Evolutionary conservation across 2,888 invertebrate genomes (phyloP), one percentile per base, ranked within the genome.

Genomic region (Agrilus cyanescens): DNA sequence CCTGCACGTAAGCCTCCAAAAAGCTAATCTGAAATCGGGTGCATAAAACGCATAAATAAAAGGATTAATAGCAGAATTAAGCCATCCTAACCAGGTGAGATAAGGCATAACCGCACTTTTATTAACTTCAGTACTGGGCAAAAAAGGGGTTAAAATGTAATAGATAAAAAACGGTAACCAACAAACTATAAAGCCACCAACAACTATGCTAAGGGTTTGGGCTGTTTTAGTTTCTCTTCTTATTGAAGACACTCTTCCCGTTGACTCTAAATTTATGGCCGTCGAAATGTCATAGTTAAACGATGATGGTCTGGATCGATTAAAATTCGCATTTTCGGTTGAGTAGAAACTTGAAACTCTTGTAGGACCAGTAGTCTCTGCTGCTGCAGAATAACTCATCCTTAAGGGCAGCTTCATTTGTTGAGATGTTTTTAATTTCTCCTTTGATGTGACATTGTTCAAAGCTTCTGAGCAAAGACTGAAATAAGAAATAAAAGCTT

Each of bases 21-120:
- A 88, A 0, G 89, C 88, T 52, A 85, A 74, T 57, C 88, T 76
- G 61, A 89, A 89, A 61, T 89, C 89, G 0, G 83, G 83, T 47
- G 86, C 88, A 66, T 88, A 89, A 59, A 89, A 89, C 14, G 89
- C 88, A 58, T 89, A 90, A 56, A 90, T 90, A 61, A 89, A 88
- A 0, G 89, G 89, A 67, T 90, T 90, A 49, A 90, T 86, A 4
- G 87, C 87, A 1, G 87, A 87, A 61, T 89, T 90, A 55, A 87
- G 82, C 87, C 89, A 90, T 1, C 88, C 90, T 32, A 90, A 68
- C 89, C 89, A 90, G 1, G 87, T 88, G 40, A 89, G 67, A 41
- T 82, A 78, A 37, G 79, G 79, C 76, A 85, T 81, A 40, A 87
- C 62, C 4, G 77, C 71, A 29, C 50, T 46, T 40, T 59, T 62